Evolutionary conservation across 2,113 vertebrate genomes (phyloP), one percentile per base, ranked within the genome.

Genomic region (Epinephelus lanceolatus): DNA sequence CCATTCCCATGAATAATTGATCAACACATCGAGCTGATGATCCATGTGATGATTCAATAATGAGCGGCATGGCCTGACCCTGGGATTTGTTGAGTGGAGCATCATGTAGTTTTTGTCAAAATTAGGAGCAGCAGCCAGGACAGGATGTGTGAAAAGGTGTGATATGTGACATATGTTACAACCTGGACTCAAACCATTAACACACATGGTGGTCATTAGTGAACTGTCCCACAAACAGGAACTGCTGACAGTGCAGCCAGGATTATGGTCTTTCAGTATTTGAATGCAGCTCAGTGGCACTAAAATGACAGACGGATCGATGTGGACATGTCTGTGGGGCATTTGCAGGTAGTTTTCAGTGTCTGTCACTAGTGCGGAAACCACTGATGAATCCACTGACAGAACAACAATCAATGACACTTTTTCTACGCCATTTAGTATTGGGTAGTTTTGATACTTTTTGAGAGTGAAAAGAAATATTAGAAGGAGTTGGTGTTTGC

Each of bases 41-140:
- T 79, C 76, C 73, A 81, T 37, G 76, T 49, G 69, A 81, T 83
- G 74, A 81, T 56, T 86, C 56, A 30, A 42, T 71, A 68, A 91
- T 81, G 81, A 87, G 71, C 42, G 53, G 59, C 25, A 27, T 6
- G 55, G 67, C 23, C 30, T 2, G 6, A 67, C 69, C 37, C 5
- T 14, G 55, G 57, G 65, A 59, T 74, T 78, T 74, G 42, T n/a
- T 72, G 51, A 78, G 0, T 47, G 40, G 60, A 65, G 27, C 42
- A 11, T 67, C n/a, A 17, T 70, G n/a, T 9, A 10, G 63, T 37
- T 61, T 66, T 33, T 83, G 7, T 42, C 30, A 12, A 65, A 59
- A 17, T 59, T 6, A 52, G 33, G 17, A 74, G 68, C 14, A 9
- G 53, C 60, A 42, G 52, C 69, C 14, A 33, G n/a, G 61, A 65